These are phyloP conservation scores for Seira sanloemensis DNA, from an alignment of 2,888 invertebrate genomes.

Conservation along the genomic window DNA sequence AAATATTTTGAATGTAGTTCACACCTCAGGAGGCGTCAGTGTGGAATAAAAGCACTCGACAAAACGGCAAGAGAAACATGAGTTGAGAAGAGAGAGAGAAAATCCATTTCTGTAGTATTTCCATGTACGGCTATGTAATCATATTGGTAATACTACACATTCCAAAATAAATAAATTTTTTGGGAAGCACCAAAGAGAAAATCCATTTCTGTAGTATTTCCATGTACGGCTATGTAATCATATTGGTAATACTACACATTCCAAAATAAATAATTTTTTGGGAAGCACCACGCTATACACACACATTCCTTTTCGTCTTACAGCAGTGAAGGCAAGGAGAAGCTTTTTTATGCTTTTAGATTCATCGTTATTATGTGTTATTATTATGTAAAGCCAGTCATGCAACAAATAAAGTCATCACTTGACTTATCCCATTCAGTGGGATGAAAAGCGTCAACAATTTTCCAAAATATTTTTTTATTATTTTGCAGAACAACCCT, in stretches of 20 bases:
- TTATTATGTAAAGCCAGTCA: conserved; percentile 58
- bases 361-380: conserved; percentile 43
- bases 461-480: conserved; percentile 65
- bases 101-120: background rate
- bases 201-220: conserved; percentile 25
- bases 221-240: conserved; percentile 21
- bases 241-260: too few species aligned
- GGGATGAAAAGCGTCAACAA: conserved; percentile 53
- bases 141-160: too few species aligned
- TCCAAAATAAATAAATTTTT: too few species aligned
- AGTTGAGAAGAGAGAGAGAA: conserved; percentile 33
- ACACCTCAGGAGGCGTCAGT: conserved; percentile 60
- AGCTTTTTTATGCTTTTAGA: too few species aligned
- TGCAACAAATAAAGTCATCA: conserved; percentile 64
- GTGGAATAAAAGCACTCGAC: conserved; percentile 57
- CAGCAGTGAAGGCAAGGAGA: too few species aligned
- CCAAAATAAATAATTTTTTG: too few species aligned
- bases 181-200: too few species aligned
- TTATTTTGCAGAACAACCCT: conserved; percentile 60
- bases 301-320: too few species aligned
- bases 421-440: conserved; percentile 59
- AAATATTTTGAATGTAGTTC: conserved; percentile 59
- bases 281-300: too few species aligned
- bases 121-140: background rate
- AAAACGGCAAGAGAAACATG: too few species aligned